Conservation (phyloP, 2,113 vertebrate species). For the Tragulus kanchil region DNA sequence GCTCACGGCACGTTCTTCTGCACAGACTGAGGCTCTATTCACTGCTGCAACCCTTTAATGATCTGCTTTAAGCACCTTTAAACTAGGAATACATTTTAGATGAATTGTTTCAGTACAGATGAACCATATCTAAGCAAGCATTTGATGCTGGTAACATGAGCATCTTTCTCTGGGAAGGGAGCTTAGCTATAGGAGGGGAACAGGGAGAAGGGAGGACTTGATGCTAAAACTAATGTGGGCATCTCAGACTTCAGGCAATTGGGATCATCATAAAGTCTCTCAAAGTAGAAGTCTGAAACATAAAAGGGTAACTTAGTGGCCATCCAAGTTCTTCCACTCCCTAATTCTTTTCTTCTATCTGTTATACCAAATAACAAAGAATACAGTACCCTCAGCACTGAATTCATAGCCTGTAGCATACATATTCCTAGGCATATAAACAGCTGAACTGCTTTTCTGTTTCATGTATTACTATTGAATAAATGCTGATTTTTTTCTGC, state of each 20-base stretch:
- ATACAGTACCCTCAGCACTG: background rate
- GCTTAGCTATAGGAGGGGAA: background rate
- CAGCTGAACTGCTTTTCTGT: constrained; percentile 39
- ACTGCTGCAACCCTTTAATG: background rate
- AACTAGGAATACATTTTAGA: constrained; percentile 33
- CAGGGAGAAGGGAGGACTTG: background rate
- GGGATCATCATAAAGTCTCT: background rate
- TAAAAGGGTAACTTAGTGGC: constrained; percentile 10
- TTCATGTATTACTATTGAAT: constrained; percentile 49
- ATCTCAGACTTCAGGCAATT: constrained; percentile 4
- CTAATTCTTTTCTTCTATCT: constrained; percentile 27
- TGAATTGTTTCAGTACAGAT: background rate
- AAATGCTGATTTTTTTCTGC: constrained; percentile 47
- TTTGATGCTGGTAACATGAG: constrained; percentile 26
- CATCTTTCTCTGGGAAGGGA: constrained; percentile 37
- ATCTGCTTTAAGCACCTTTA: constrained; percentile 19
- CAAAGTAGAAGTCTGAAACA: constrained; percentile 57
- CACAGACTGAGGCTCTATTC: background rate
- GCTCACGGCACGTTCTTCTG: background rate
- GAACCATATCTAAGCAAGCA: constrained; percentile 8
- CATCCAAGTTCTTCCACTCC: background rate
- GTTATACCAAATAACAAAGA: constrained; percentile 15
- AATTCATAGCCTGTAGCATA: constrained; percentile 27
- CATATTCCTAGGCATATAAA: constrained; percentile 30
- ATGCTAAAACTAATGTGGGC: background rate